Conservation (phyloP, 2,113 vertebrate species). For the Zosterops borbonicus region DNA sequence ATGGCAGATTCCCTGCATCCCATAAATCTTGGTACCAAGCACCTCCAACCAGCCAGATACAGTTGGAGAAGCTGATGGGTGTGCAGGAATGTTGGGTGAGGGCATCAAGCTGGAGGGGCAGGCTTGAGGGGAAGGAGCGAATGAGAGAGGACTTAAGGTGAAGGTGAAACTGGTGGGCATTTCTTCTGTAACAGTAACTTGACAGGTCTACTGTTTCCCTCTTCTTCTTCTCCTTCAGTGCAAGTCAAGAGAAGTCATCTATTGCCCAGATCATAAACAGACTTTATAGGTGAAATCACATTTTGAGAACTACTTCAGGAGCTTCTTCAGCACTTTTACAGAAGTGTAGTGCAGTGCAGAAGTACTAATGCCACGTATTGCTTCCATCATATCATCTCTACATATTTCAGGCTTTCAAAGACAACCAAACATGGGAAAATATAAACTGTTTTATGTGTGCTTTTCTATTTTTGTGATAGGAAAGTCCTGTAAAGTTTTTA, state of each 20-base stretch:
- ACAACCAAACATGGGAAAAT: background rate
- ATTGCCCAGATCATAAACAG: background rate
- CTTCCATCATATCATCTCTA: background rate
- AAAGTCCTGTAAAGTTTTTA: background rate
- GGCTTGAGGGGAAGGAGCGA: background rate
- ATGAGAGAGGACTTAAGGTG: background rate
- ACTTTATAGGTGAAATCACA: background rate
- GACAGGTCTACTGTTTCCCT: background rate
- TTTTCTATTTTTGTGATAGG: background rate
- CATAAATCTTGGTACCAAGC: background rate
- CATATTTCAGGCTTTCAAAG: background rate
- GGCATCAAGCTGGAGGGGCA: background rate
- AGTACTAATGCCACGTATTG: background rate
- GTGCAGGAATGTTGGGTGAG: background rate
- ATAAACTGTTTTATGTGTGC: background rate
- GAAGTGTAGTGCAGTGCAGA: background rate
- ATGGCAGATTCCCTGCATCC: background rate
- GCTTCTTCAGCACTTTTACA: background rate
- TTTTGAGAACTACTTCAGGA: background rate
- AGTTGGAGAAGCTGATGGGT: background rate
- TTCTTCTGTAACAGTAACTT: background rate
- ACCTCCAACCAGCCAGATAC: background rate
- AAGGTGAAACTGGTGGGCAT: background rate
- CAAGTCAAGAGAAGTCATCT: background rate
- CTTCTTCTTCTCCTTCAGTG: background rate